Conservation (phyloP, 2,113 vertebrate genomes). For the Chamaetylas fuelleborni region DNA sequence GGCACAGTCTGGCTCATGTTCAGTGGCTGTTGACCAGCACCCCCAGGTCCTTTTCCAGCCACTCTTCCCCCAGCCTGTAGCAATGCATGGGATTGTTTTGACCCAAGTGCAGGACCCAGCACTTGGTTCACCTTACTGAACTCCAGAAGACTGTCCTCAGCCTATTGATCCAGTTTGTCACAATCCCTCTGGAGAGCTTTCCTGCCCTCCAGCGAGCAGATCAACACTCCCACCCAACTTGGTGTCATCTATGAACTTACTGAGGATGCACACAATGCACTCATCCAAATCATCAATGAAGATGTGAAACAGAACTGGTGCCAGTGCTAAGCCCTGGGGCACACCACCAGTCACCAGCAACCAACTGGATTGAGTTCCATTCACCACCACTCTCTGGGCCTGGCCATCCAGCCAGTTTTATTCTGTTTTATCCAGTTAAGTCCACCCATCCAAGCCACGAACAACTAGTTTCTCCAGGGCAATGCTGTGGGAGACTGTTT, state of each 20-base stretch:
- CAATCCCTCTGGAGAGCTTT: not conserved
- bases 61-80: not conserved
- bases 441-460: not conserved
- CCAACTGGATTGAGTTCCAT: not conserved
- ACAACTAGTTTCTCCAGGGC: not conserved
- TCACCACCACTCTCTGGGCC: not conserved
- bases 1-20: not conserved
- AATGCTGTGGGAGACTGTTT: not conserved
- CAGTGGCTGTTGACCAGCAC: not conserved
- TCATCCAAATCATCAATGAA: not conserved
- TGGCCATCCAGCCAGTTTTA: not conserved
- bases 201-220: not conserved
- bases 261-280: not conserved
- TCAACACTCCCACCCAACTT: not conserved
- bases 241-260: not conserved
- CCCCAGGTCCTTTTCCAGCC: not conserved
- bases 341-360: not conserved
- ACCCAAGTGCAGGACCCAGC: not conserved
- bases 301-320: not conserved
- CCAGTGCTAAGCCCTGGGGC: not conserved
- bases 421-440: not conserved
- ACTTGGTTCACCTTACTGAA: not conserved
- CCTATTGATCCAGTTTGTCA: rapidly evolving
- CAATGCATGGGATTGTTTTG: not conserved
- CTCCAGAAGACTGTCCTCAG: not conserved